phyloP scores from a whole-genome alignment of 2,113 vertebrate species.

The Neofelis nebulosa region DNA sequence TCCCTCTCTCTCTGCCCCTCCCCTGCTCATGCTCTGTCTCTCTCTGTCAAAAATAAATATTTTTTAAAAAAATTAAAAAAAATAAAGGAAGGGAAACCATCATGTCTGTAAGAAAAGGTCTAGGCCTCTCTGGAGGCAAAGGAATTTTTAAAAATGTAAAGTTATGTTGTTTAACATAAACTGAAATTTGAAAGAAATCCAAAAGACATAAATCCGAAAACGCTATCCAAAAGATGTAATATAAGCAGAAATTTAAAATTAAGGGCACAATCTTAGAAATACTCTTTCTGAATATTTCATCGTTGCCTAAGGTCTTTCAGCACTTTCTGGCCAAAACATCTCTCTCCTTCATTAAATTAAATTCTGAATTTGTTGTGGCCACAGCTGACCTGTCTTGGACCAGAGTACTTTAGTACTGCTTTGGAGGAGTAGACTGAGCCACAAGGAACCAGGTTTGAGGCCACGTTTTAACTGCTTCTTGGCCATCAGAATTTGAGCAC shows the following conservation, averaged over 20 bases:
- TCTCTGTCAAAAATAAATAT: too few relatives aligned
- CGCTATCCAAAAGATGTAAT: neutral
- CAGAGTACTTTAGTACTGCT: neutral
- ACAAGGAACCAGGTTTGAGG: neutral
- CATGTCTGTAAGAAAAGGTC: neutral
- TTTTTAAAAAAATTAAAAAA: neutral
- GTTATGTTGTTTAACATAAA: neutral
- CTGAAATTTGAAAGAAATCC: neutral
- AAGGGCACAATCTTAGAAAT: neutral
- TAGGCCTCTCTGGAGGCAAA: neutral
- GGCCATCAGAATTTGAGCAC: neutral
- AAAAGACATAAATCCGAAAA: neutral
- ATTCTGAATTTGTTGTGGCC: neutral
- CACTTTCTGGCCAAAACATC: neutral
- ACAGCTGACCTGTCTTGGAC: neutral
- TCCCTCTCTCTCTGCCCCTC: too few relatives aligned
- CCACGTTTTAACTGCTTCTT: neutral
- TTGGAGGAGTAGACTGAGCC: neutral
- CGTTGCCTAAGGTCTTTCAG: neutral
- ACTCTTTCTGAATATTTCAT: conserved; percentile 22
- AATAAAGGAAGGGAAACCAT: neutral
- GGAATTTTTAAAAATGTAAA: neutral
- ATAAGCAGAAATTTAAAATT: neutral
- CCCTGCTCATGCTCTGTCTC: too few relatives aligned
- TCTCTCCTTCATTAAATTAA: neutral